Evolutionary conservation across 2,797 vertebrate genomes (phyloP).

Genomic region (Diplodus puntazzo): DNA sequence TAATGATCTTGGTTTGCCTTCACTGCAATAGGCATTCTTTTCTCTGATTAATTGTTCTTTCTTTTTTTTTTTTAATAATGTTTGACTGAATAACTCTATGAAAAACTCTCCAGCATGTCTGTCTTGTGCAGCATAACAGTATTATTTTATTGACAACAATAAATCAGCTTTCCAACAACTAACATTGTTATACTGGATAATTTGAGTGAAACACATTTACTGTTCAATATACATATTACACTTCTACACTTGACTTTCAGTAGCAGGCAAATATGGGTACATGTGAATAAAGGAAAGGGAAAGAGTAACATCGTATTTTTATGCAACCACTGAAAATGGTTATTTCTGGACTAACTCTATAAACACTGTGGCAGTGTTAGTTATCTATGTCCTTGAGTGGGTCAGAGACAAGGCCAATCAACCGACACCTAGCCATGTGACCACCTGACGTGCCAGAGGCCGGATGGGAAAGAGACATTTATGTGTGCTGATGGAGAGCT

Average conservation of each 20-base stretch:
- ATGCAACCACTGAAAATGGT: background rate
- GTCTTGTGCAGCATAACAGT: background rate
- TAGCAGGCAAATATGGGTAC: background rate
- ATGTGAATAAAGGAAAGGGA: background rate
- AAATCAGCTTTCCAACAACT: background rate
- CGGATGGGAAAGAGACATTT: constrained; percentile 51
- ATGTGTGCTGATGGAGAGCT: constrained; percentile 67
- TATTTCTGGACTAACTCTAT: background rate
- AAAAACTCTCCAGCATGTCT: background rate
- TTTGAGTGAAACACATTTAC: background rate
- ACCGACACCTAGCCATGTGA: constrained; percentile 25
- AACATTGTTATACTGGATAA: background rate
- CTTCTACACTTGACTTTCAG: background rate
- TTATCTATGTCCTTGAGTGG: constrained; percentile 10
- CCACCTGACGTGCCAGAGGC: constrained; percentile 23
- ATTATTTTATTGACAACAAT: background rate
- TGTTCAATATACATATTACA: background rate
- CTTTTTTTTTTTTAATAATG: background rate
- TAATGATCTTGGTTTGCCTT: background rate
- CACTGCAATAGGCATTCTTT: background rate
- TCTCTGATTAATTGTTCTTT: background rate
- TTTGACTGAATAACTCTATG: background rate
- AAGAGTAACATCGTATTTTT: background rate
- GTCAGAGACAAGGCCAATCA: constrained; percentile 3
- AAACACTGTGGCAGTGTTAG: background rate